Percentiles rank a stretch among this genome's conserved stretches.
Evolutionary conservation across 2,113 vertebrate genomes (phyloP).

Genomic region (Copsychus sechellarum): DNA sequence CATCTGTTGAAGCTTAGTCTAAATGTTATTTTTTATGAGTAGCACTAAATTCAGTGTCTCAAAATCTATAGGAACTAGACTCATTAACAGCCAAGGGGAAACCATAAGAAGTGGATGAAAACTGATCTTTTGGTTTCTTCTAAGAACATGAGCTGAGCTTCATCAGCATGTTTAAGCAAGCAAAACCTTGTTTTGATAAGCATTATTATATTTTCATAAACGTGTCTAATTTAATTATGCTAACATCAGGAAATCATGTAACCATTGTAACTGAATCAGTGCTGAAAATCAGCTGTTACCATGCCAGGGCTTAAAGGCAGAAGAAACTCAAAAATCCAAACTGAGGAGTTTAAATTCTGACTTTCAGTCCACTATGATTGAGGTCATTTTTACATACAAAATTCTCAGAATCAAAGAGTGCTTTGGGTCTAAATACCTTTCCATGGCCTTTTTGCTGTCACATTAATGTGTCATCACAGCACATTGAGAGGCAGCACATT

Average conservation of each 20-base stretch:
- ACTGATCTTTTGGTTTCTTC: background rate
- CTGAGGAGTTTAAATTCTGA: background rate
- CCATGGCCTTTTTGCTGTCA: background rate
- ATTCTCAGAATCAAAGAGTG: background rate
- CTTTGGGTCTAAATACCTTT: background rate
- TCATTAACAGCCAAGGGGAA: background rate
- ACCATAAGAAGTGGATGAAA: background rate
- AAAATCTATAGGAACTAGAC: background rate
- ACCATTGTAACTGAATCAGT: background rate
- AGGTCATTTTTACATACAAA: background rate
- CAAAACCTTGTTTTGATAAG: background rate
- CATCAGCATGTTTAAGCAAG: background rate
- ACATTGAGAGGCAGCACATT: background rate
- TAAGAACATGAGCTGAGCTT: background rate
- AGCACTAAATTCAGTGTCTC: background rate
- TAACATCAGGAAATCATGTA: background rate
- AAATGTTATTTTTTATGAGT: background rate
- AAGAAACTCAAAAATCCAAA: background rate
- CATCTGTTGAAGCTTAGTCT: background rate
- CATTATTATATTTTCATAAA: slow-evolving; percentile 5
- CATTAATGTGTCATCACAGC: rapidly evolving
- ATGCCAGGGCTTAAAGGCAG: background rate
- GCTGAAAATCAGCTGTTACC: background rate
- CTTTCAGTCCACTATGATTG: background rate
- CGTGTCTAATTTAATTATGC: background rate